These are phyloP conservation scores for Palythoa caribaeorum DNA, from an alignment of 92 coral and sea anemone genomes.

Conservation along the genomic window DNA sequence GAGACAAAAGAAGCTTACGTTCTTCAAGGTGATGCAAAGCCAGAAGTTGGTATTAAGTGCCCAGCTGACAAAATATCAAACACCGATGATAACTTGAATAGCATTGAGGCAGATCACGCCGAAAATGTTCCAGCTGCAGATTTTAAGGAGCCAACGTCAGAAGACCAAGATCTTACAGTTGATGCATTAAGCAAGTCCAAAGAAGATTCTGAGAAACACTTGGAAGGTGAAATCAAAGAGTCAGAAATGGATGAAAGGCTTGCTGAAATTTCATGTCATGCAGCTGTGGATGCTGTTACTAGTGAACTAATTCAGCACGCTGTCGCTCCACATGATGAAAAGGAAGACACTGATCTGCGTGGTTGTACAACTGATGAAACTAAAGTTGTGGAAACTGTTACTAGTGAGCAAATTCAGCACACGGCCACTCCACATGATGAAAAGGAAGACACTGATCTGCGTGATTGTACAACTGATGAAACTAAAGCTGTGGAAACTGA, in stretches of 20 bases:
- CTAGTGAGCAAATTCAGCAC: background rate
- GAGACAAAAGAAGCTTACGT: too few relatives aligned
- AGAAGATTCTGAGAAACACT: background rate
- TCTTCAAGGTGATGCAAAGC: too few relatives aligned
- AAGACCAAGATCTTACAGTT: too few relatives aligned
- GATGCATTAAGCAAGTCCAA: too few relatives aligned
- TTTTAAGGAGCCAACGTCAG: too few relatives aligned
- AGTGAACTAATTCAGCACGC: background rate
- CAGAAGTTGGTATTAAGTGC: too few relatives aligned
- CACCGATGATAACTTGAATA: too few relatives aligned
- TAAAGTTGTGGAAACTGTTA: background rate
- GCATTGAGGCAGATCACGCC: too few relatives aligned
- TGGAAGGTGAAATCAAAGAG: background rate
- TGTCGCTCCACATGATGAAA: background rate
- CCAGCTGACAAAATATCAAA: too few relatives aligned
- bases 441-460: background rate
- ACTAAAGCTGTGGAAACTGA: background rate
- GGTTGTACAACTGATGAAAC: background rate
- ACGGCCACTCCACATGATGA: background rate
- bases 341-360: background rate
- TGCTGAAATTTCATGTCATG: background rate
- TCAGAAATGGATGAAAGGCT: background rate
- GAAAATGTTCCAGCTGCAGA: too few relatives aligned
- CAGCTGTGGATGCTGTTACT: background rate
- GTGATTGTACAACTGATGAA: background rate